These are phyloP conservation scores for Octomys mimax DNA, from an alignment of 2,797 vertebrate species.

Conservation along the genomic window DNA sequence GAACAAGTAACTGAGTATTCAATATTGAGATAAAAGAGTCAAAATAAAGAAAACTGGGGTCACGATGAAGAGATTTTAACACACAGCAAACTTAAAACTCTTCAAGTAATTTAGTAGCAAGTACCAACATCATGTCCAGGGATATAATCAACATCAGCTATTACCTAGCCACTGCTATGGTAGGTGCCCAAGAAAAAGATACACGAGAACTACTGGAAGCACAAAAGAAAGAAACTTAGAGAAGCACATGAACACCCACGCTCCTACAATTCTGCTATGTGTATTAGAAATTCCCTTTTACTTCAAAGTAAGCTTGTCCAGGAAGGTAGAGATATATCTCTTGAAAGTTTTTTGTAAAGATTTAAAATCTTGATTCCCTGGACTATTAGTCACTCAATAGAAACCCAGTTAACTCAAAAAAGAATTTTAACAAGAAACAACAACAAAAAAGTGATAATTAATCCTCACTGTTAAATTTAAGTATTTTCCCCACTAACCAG, in stretches of 20 bases:
- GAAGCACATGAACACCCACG: neutral
- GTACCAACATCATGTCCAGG: neutral
- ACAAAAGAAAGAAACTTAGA: neutral
- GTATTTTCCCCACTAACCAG: neutral
- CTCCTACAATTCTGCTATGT: neutral
- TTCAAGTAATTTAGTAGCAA: neutral
- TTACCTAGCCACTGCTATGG: neutral
- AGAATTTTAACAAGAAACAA: neutral
- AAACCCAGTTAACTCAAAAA: neutral
- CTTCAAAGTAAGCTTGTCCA: neutral
- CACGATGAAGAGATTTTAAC: neutral
- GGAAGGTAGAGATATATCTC: neutral
- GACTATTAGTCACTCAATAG: slow-evolving; percentile 5
- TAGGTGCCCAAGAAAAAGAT: neutral
- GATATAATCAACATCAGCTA: neutral
- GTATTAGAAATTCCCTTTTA: neutral
- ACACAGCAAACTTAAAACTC: neutral
- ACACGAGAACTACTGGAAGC: neutral
- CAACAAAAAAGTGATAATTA: neutral
- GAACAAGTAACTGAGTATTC: neutral
- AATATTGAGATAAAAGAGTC: neutral
- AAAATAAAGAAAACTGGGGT: neutral
- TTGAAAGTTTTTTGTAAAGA: neutral
- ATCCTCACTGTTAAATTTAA: neutral
- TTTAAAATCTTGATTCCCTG: neutral